Evolutionary conservation across 2,113 vertebrate species (phyloP).

Genomic region (Antidorcas marsupialis): DNA sequence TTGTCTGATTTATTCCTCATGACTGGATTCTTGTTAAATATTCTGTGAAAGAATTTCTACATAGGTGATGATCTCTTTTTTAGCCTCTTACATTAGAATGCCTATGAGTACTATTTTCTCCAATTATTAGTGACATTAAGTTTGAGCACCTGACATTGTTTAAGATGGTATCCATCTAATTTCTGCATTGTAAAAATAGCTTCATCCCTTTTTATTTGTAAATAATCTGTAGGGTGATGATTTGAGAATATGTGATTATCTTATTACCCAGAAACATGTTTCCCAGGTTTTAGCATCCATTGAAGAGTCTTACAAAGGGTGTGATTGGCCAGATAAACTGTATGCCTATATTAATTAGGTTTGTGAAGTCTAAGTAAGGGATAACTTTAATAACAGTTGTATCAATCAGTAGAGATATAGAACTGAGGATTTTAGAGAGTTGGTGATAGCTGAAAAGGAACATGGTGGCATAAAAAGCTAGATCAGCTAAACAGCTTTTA

Average conservation of each 20-base stretch:
- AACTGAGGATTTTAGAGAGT: background rate
- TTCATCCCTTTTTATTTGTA: background rate
- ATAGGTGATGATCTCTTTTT: background rate
- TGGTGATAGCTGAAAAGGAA: background rate
- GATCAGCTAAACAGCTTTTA: background rate
- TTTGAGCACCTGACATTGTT: background rate
- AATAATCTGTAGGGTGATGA: background rate
- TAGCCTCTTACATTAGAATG: background rate
- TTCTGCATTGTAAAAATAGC: background rate
- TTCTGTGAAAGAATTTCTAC: background rate
- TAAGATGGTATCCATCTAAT: background rate
- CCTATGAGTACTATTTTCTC: background rate
- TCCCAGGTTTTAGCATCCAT: background rate
- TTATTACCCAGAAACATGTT: background rate
- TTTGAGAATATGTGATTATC: background rate
- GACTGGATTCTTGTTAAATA: background rate
- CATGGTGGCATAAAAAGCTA: background rate
- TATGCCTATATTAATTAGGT: background rate
- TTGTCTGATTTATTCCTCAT: background rate
- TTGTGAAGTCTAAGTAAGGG: background rate
- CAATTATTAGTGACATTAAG: background rate
- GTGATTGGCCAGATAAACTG: background rate
- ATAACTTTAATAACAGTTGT: background rate
- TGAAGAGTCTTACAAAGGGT: background rate
- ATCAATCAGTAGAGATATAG: background rate